A percentile compares a stretch with the other conserved stretches of the same genome.
These are phyloP conservation scores for Netta rufina DNA, from an alignment of 2,797 vertebrate genomes.

Conservation along the genomic window DNA sequence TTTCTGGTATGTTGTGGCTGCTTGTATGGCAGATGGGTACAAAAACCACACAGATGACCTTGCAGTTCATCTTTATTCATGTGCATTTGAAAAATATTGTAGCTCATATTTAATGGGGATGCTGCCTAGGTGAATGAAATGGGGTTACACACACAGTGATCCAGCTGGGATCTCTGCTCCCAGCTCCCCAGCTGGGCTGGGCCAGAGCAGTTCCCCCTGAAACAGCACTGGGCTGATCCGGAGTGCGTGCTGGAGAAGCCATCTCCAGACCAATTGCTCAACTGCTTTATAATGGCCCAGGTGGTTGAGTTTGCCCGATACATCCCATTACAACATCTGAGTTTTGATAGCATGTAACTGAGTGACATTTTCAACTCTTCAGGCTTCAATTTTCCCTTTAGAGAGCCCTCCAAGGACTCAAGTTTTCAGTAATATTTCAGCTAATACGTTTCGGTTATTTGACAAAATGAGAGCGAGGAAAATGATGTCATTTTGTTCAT, in stretches of 20 bases:
- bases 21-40: background rate
- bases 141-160: conserved; percentile 5
- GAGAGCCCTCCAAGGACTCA: background rate
- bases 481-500: background rate
- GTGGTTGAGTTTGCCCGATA: background rate
- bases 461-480: background rate
- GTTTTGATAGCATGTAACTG: background rate
- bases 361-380: background rate
- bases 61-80: background rate
- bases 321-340: background rate
- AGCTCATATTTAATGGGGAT: background rate
- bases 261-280: background rate
- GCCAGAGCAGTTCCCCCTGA: background rate
- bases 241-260: background rate
- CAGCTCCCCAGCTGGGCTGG: background rate
- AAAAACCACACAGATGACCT: background rate
- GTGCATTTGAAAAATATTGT: background rate
- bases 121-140: background rate
- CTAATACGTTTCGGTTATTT: background rate
- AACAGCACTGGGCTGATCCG: rapidly evolving
- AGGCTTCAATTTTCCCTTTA: background rate
- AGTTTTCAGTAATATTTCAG: background rate
- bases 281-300: background rate
- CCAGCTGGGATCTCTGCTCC: conserved; percentile 33
- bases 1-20: background rate